These are phyloP conservation scores for Neoniphon sammara DNA, from an alignment of 2,797 vertebrate species.

Conservation along the genomic window DNA sequence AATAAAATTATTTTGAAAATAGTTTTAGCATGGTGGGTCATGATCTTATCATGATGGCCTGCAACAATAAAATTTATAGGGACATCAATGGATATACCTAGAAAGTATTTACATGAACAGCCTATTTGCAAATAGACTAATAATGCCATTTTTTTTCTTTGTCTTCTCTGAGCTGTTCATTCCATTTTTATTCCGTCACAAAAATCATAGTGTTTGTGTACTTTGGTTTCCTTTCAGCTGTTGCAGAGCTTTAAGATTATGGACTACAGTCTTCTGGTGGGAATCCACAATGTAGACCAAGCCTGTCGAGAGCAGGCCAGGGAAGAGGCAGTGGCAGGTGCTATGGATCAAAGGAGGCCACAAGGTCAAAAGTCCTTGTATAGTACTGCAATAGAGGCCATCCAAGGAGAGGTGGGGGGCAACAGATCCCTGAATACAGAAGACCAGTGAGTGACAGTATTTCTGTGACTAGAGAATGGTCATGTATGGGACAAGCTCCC, in stretches of 20 bases:
- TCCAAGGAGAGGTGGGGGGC: constrained; percentile 88
- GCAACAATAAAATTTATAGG: no score
- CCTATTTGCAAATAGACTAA: background rate
- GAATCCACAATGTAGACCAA: constrained; percentile 90
- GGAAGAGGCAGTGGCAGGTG: constrained; percentile 54
- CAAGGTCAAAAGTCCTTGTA: constrained; percentile 91
- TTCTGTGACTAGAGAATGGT: background rate
- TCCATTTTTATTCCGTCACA: background rate
- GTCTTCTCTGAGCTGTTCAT: background rate
- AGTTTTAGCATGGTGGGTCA: background rate
- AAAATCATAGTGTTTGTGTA: background rate
- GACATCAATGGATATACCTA: no score
- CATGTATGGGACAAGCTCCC: background rate
- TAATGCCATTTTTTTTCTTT: background rate
- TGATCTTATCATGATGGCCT: no score
- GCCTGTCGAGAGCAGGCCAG: constrained; percentile 81
- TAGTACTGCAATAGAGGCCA: constrained; percentile 95
- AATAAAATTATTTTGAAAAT: background rate
- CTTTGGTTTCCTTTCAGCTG: constrained; percentile 79
- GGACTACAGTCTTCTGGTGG: constrained; percentile 95
- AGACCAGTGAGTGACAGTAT: constrained; percentile 85
- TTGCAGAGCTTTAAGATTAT: constrained; percentile 98
- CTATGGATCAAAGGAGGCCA: constrained; percentile 80
- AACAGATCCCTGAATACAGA: constrained; percentile 84
- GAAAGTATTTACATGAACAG: no score